These are phyloP conservation scores for Cyclophora albipunctata DNA, from an alignment of 2,888 invertebrate species.

Conservation along the genomic window DNA sequence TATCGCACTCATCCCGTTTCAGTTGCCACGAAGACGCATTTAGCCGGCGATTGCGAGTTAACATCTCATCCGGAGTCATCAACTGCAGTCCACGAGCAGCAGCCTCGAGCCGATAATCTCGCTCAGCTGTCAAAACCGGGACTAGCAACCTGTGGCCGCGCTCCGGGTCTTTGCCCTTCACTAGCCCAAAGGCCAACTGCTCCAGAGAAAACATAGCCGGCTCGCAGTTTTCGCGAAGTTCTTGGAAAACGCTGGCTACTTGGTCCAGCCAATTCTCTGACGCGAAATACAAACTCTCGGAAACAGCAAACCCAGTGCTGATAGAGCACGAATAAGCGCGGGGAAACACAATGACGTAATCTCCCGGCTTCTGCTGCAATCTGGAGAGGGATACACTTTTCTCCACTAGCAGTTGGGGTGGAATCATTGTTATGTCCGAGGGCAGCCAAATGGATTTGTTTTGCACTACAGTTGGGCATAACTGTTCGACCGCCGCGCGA, in stretches of 20 bases:
- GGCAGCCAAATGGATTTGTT: slow-evolving; percentile 91
- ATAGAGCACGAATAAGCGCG: slow-evolving; percentile 89
- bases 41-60: not conserved
- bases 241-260: slow-evolving; percentile 85
- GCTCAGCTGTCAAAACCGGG: slow-evolving; percentile 24
- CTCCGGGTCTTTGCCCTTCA: slow-evolving; percentile 78
- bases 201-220: slow-evolving; percentile 94
- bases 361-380: slow-evolving; percentile 88
- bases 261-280: slow-evolving; percentile 84
- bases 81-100: not conserved
- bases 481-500: slow-evolving; percentile 81
- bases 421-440: slow-evolving; percentile 95
- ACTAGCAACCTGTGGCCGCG: slow-evolving; percentile 77
- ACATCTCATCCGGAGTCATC: not conserved
- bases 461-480: slow-evolving; percentile 88
- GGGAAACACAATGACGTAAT: slow-evolving; percentile 93
- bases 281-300: slow-evolving; percentile 95
- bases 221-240: slow-evolving; percentile 88
- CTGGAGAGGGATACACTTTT: slow-evolving; percentile 86
- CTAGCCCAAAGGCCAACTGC: slow-evolving; percentile 84
- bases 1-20: slow-evolving; percentile 82
- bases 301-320: slow-evolving; percentile 90
- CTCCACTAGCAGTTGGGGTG: slow-evolving; percentile 84
- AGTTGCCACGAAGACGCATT: slow-evolving; percentile 31
- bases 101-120: slow-evolving; percentile 13